These are phyloP conservation scores for Hermaeophaga mercurialis DNA, from an alignment of 2,888 invertebrate species.

Conservation along the genomic window DNA sequence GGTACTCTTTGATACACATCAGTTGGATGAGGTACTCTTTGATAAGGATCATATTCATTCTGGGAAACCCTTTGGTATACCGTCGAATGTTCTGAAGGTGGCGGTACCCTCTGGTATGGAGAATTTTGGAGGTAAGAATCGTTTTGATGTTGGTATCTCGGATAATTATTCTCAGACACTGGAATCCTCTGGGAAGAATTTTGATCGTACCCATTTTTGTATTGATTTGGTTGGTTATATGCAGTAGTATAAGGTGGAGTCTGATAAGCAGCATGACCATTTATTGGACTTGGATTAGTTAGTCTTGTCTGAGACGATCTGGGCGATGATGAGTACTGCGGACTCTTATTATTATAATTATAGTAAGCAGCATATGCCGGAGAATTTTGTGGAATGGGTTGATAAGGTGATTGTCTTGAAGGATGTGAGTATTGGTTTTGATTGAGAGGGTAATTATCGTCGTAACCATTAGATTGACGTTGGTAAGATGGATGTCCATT, in stretches of 20 bases:
- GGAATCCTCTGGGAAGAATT: slow-evolving; percentile 1
- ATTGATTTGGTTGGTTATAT: slow-evolving; percentile 40
- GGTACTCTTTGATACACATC: slow-evolving; percentile 51
- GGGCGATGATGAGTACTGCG: slow-evolving; percentile 16
- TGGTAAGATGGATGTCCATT: slow-evolving; percentile 24
- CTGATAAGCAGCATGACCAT: slow-evolving; percentile 45
- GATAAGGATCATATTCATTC: slow-evolving; percentile 44
- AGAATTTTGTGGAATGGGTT: slow-evolving; percentile 44
- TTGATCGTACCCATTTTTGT: slow-evolving; percentile 27
- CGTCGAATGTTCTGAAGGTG: slow-evolving; percentile 34
- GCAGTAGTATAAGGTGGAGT: slow-evolving; percentile 50
- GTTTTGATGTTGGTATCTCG: not conserved
- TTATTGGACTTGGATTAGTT: slow-evolving; percentile 42
- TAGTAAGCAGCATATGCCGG: slow-evolving; percentile 39
- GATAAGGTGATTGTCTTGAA: slow-evolving; percentile 49
- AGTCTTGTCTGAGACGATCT: slow-evolving; percentile 37
- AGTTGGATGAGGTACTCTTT: slow-evolving; percentile 39
- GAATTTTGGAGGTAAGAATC: slow-evolving; percentile 29
- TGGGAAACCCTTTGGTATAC: slow-evolving; percentile 17
- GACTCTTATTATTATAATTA: slow-evolving; percentile 29
- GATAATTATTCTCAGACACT: not conserved
- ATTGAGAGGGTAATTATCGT: slow-evolving; percentile 27
- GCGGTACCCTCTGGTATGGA: slow-evolving; percentile 46
- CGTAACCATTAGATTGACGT: slow-evolving; percentile 26
- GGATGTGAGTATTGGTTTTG: slow-evolving; percentile 18